phyloP scores from a whole-genome alignment of 2,113 vertebrate genomes.

The Noctilio leporinus region DNA sequence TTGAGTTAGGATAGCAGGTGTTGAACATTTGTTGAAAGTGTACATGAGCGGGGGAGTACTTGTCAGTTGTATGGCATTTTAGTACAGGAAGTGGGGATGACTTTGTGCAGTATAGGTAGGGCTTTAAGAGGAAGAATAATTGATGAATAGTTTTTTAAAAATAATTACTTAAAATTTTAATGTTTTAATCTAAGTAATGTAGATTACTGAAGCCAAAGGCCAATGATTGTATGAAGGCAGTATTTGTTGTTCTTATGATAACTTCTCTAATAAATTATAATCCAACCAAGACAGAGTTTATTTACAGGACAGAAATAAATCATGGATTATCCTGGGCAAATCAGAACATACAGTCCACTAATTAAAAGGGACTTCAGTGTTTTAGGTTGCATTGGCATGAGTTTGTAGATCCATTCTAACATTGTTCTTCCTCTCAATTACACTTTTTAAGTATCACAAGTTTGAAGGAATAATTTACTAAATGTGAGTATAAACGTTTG shows the following conservation, averaged over 20 bases:
- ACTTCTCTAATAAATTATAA: background rate
- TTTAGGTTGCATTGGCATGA: background rate
- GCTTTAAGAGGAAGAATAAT: background rate
- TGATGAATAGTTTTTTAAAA: background rate
- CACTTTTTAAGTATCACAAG: background rate
- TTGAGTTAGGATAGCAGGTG: background rate
- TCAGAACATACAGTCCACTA: background rate
- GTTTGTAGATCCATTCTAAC: background rate
- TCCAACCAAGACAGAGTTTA: background rate
- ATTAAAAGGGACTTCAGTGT: background rate
- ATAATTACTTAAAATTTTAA: background rate
- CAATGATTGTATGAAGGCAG: background rate
- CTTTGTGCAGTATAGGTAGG: background rate
- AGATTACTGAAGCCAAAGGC: background rate
- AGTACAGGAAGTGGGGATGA: background rate
- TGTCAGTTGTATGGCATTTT: background rate
- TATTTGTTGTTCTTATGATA: background rate
- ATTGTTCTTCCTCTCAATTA: background rate
- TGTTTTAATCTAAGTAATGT: background rate
- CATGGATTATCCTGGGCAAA: background rate
- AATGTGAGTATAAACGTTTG: background rate
- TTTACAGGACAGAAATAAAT: background rate
- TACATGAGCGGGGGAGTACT: background rate
- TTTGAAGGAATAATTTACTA: slow-evolving; percentile 24
- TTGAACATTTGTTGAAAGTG: background rate